These are phyloP conservation scores for Junonia oenone DNA, from an alignment of 2,888 invertebrate genomes.

Conservation along the genomic window DNA sequence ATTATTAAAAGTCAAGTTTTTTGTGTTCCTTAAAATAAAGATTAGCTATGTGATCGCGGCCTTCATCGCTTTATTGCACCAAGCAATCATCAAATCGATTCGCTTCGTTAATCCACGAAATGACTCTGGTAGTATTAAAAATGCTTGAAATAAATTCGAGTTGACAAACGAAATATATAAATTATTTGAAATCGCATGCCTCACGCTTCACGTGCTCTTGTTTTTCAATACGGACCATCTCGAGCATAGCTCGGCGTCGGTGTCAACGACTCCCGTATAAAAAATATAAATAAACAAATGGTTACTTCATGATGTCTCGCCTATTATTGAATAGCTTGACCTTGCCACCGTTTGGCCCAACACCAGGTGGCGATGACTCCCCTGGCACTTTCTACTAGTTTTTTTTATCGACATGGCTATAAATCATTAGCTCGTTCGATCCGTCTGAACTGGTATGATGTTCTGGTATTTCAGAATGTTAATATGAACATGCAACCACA, in stretches of 20 bases:
- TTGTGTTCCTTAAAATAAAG: conserved; percentile 8
- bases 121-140: conserved; percentile 11
- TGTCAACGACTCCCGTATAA: conserved; percentile 38
- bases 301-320: conserved; percentile 55
- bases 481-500: not conserved
- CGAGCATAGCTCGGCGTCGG: not conserved
- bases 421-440: conserved; percentile 20
- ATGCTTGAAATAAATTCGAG: conserved; percentile 8
- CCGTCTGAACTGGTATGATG: not conserved
- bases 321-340: conserved; percentile 70
- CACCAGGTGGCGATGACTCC: conserved; percentile 72
- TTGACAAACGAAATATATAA: conserved; percentile 5
- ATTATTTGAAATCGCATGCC: not conserved
- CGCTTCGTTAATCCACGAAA: conserved; percentile 25
- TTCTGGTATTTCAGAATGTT: not conserved
- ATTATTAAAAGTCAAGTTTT: conserved; percentile 2
- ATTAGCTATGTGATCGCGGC: conserved; percentile 16
- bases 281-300: conserved; percentile 68
- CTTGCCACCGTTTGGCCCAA: conserved; percentile 71
- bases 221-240: not conserved
- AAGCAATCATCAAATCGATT: conserved; percentile 21
- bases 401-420: conserved; percentile 45
- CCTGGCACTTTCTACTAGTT: conserved; percentile 64
- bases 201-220: conserved; percentile 6
- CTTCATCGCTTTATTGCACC: conserved; percentile 22